A percentile compares a stretch with the other conserved stretches of the same genome.
phyloP scores from a whole-genome alignment of 2,113 vertebrate species.

The Bucco capensis region DNA sequence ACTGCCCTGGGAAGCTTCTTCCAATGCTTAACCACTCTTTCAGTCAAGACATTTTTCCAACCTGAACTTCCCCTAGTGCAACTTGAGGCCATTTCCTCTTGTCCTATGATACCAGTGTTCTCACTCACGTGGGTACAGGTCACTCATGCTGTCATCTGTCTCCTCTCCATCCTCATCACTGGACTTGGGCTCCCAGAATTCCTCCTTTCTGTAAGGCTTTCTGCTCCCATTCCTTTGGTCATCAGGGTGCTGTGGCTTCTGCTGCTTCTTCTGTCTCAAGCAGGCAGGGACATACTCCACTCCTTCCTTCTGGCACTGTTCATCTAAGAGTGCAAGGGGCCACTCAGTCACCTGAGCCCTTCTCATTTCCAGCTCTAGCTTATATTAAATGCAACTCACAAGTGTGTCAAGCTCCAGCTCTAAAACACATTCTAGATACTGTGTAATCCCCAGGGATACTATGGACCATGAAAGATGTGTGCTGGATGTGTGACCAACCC shows the following conservation, averaged over 20 bases:
- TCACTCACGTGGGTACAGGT: constrained; percentile 89
- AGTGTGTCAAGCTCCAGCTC: background rate
- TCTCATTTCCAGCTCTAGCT: background rate
- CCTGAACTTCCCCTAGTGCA: no score
- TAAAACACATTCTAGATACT: background rate
- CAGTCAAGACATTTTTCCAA: no score
- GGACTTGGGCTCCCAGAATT: constrained; percentile 76
- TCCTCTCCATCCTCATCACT: constrained; percentile 72
- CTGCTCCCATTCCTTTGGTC: background rate
- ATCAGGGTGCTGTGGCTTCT: background rate
- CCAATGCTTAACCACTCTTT: no score
- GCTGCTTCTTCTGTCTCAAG: constrained; percentile 68
- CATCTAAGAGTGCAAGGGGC: constrained; percentile 66
- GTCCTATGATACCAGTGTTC: no score
- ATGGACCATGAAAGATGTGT: rapidly evolving
- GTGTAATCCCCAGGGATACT: rapidly evolving
- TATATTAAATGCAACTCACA: background rate
- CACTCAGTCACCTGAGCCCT: rapidly evolving
- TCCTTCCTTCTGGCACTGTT: constrained; percentile 81
- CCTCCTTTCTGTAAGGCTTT: background rate
- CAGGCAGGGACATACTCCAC: constrained; percentile 80
- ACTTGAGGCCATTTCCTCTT: no score
- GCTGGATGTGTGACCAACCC: background rate
- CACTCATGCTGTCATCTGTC: constrained; percentile 90
- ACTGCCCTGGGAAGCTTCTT: no score